Percentiles rank a stretch among this genome's conserved stretches.
Conservation (phyloP, 23 tunicate genomes). For the Halocynthia roretzi region DNA sequence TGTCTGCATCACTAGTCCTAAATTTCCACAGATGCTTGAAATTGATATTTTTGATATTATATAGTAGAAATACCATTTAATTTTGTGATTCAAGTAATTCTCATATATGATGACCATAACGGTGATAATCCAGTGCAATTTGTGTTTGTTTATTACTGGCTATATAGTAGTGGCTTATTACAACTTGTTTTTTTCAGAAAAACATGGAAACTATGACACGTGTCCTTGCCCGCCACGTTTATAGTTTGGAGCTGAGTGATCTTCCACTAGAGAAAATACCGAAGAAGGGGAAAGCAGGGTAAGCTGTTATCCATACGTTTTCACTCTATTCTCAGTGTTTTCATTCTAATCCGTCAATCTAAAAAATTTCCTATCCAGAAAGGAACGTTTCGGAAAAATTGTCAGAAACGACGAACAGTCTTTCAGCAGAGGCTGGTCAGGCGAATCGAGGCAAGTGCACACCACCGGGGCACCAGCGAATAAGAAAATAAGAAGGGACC, state of each 20-base stretch:
- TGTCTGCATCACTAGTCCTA: too few species aligned
- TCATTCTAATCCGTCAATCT: not conserved
- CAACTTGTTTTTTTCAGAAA: slow-evolving; percentile 27
- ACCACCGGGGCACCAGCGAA: too few species aligned
- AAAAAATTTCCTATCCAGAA: not conserved
- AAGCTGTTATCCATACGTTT: slow-evolving; percentile 2
- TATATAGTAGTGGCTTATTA: not conserved
- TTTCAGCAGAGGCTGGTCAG: slow-evolving; percentile 72
- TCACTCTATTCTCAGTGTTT: not conserved
- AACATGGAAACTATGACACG: slow-evolving; percentile 85
- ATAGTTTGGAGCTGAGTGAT: slow-evolving; percentile 66
- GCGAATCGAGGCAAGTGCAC: slow-evolving; percentile 18
- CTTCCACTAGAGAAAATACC: slow-evolving; percentile 77
- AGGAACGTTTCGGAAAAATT: not conserved
- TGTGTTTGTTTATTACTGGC: too few species aligned
- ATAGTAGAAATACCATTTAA: too few species aligned
- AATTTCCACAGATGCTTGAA: too few species aligned
- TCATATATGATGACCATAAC: too few species aligned
- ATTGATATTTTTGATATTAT: too few species aligned
- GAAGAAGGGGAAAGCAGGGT: slow-evolving; percentile 35
- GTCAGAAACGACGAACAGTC: slow-evolving; percentile 33
- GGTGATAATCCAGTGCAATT: too few species aligned
- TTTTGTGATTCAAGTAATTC: too few species aligned
- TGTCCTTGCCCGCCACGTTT: slow-evolving; percentile 67
- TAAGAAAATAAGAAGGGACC: too few species aligned